These are phyloP conservation scores for Xylota sylvarum DNA, from an alignment of 2,888 invertebrate species.

Conservation along the genomic window DNA sequence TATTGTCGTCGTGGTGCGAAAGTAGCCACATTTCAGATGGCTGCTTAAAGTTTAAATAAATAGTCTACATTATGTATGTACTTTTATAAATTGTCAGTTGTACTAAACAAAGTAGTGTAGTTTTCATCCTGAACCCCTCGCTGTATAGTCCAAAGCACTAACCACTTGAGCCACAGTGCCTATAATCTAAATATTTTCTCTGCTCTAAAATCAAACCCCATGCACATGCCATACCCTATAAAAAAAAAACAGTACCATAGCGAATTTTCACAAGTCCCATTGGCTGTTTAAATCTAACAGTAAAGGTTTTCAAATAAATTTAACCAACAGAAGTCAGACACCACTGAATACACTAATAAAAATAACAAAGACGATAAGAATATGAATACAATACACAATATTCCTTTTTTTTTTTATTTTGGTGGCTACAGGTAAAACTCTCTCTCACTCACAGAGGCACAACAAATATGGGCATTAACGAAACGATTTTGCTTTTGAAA, in stretches of 20 bases:
- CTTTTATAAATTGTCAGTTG: too few relatives aligned
- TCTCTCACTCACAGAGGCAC: neutral
- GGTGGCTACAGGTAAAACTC: neutral
- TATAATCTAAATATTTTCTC: too few relatives aligned
- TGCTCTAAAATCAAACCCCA: neutral
- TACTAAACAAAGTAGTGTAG: too few relatives aligned
- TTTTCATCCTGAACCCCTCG: too few relatives aligned
- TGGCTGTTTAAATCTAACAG: neutral
- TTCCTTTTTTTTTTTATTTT: neutral
- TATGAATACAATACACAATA: neutral
- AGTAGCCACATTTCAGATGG: too few relatives aligned
- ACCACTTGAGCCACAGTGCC: neutral
- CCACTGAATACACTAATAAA: neutral
- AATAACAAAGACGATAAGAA: neutral
- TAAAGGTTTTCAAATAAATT: neutral
- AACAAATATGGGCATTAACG: neutral
- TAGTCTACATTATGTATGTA: too few relatives aligned
- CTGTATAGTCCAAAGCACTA: too few relatives aligned
- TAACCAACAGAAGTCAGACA: neutral
- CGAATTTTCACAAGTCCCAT: neutral
- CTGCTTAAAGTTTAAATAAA: too few relatives aligned
- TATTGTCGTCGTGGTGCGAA: too few relatives aligned
- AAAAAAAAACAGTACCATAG: neutral
- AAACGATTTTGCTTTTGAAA: too few relatives aligned
- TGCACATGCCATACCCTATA: neutral